Conservation (phyloP, 2,797 vertebrate genomes). For the Rhinophrynus dorsalis region DNA sequence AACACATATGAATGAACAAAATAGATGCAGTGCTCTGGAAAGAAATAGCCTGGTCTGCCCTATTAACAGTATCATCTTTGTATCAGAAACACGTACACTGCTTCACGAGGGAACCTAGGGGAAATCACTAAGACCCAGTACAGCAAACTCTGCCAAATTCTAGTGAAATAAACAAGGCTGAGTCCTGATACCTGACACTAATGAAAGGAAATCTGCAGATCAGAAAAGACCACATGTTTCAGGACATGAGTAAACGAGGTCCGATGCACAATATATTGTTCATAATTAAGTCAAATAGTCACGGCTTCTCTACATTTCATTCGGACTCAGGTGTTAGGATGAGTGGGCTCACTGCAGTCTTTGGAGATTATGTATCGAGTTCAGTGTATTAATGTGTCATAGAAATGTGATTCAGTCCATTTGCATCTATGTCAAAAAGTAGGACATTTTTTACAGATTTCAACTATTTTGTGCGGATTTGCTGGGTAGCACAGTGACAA, state of each 20-base stretch:
- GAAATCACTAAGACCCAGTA: conserved; percentile 19
- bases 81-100: conserved; percentile 12
- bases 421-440: not conserved
- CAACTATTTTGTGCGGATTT: too few species aligned
- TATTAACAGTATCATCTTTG: conserved; percentile 7
- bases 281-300: not conserved
- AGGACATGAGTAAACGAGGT: not conserved
- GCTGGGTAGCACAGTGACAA: too few species aligned
- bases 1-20: not conserved
- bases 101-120: conserved; percentile 17
- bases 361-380: not conserved
- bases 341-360: not conserved
- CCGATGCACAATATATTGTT: not conserved
- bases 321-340: not conserved
- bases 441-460: too few species aligned
- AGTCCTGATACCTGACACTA: conserved; percentile 21
- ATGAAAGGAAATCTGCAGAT: conserved; percentile 24
- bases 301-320: not conserved
- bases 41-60: not conserved
- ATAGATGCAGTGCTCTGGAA: conserved; percentile 17
- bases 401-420: not conserved
- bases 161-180: conserved; percentile 6
- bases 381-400: not conserved
- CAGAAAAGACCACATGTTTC: not conserved
- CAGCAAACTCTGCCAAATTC: conserved; percentile 12